Conservation (phyloP, 2,888 invertebrate species). For the Aphidius colemani region DNA sequence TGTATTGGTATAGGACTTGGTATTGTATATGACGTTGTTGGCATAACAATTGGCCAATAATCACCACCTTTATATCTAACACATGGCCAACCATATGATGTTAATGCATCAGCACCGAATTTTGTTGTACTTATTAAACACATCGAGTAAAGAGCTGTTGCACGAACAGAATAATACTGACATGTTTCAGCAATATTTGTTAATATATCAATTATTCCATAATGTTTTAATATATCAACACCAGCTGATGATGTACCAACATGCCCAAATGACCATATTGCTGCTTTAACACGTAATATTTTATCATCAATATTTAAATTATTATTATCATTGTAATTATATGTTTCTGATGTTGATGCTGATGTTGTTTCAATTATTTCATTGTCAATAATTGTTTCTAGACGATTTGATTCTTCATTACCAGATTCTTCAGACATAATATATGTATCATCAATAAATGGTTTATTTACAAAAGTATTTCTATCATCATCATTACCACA, state of each 20-base stretch:
- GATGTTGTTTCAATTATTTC: slow-evolving; percentile 46
- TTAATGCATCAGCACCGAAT: slow-evolving; percentile 78
- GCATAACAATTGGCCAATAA: slow-evolving; percentile 51
- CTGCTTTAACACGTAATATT: slow-evolving; percentile 80
- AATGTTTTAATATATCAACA: slow-evolving; percentile 71
- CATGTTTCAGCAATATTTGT: slow-evolving; percentile 77
- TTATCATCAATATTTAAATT: slow-evolving; percentile 34
- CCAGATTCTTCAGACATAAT: slow-evolving; percentile 46
- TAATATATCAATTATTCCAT: slow-evolving; percentile 61
- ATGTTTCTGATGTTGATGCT: slow-evolving; percentile 42
- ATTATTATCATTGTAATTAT: slow-evolving; percentile 33
- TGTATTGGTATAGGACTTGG: slow-evolving; percentile 48
- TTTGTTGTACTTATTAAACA: slow-evolving; percentile 84
- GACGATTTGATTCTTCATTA: slow-evolving; percentile 45
- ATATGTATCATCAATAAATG: slow-evolving; percentile 41
- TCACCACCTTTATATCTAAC: slow-evolving; percentile 55
- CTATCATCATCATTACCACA: too few species aligned
- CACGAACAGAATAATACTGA: slow-evolving; percentile 84
- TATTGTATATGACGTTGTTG: slow-evolving; percentile 39
- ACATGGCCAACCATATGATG: slow-evolving; percentile 51
- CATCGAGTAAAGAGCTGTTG: slow-evolving; percentile 87
- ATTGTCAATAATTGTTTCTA: slow-evolving; percentile 56
- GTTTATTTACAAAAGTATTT: slow-evolving; percentile 30
- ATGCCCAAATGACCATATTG: slow-evolving; percentile 89
- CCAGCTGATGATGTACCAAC: slow-evolving; percentile 79